Base-by-base conservation (phyloP, 2,113 vertebrate genomes). In the Ptychochromis oligacanthus region DNA sequence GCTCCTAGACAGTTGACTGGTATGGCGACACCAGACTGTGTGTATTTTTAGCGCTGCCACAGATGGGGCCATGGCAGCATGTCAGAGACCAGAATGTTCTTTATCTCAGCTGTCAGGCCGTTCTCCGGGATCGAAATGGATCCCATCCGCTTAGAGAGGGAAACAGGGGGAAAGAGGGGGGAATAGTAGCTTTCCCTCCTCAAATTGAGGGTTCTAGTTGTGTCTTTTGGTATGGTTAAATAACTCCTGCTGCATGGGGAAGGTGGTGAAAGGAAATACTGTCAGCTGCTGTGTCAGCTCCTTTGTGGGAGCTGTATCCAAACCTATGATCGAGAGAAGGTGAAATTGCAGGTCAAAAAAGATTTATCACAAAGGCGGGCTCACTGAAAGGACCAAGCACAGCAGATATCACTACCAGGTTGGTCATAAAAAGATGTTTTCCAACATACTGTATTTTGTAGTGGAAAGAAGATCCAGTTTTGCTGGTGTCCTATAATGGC, bases 21-120 rank as follows among this genome's bases (percentile, higher is more conserved):
- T 90, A 81, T 81, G 87, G 92, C 58, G 81, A 86, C 86, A 76
- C 81, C 86, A 90, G 86, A 64, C 88, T 88, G 89, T 2, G 4
- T 83, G 85, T 94, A 95, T 95, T 94, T 94, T 91, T 94, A 95
- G 94, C 85, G 5, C 82, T 5, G 60, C 81, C 87, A 83, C 91
- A 93, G 92, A 93, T 92, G 90, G 88, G 89, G 75, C 79, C 80
- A 7, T 88, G 89, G 90, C 87, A 91, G 80, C 86, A 11, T 89
- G 85, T 91, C 90, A 88, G 81, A 80, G 84, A 84, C 90, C 89
- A 90, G 89, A 91, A 90, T 93, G 92, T 94, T 94, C 93, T 93
- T 93, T 87, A 93, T 93, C 89, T 93, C 90, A 87, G 89, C 89
- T 93, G 92, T 92, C 90, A 88, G 76, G 75, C 61, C 57, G 4